Conservation (phyloP, 2,797 vertebrate genomes). For the Lacerta viridis region DNA sequence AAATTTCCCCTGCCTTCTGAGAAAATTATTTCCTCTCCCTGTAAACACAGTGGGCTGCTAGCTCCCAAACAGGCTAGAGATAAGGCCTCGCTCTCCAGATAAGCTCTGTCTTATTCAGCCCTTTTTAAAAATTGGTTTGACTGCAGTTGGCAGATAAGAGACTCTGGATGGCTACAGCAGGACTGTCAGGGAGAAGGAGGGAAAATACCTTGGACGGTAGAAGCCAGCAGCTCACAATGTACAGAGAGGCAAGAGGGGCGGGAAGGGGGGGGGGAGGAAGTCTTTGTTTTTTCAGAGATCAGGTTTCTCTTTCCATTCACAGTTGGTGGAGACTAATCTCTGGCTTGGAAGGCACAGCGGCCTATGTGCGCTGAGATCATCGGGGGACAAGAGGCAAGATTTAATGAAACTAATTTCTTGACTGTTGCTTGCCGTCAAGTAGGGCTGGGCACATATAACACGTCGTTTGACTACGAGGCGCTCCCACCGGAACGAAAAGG, state of each 20-base stretch:
- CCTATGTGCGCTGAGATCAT: neutral
- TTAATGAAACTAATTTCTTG: slow-evolving; percentile 18
- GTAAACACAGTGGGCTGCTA: slow-evolving; percentile 37
- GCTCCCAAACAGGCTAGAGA: slow-evolving; percentile 35
- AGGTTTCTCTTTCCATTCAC: slow-evolving; percentile 43
- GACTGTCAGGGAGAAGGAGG: neutral
- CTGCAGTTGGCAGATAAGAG: slow-evolving; percentile 45
- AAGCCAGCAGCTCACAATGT: slow-evolving; percentile 24
- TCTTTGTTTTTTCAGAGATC: slow-evolving; percentile 40
- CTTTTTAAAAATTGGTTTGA: slow-evolving; percentile 36
- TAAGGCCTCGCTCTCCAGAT: slow-evolving; percentile 41
- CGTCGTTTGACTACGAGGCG: neutral
- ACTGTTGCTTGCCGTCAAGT: neutral
- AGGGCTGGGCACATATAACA: neutral
- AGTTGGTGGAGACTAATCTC: slow-evolving; percentile 18
- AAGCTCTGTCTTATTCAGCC: slow-evolving; percentile 41
- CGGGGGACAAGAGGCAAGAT: slow-evolving; percentile 14
- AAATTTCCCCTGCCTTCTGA: slow-evolving; percentile 33
- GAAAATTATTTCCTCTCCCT: slow-evolving; percentile 39
- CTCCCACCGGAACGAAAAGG: neutral
- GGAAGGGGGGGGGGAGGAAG: neutral
- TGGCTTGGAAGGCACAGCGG: neutral
- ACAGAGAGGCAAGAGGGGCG: neutral
- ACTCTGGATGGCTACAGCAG: slow-evolving; percentile 13
- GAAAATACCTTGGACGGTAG: neutral